Evolutionary conservation across 1,140 invertebrate genomes (phyloP), one percentile per base, ranked within the genome.

Genomic region (Caligus rogercresseyi): DNA sequence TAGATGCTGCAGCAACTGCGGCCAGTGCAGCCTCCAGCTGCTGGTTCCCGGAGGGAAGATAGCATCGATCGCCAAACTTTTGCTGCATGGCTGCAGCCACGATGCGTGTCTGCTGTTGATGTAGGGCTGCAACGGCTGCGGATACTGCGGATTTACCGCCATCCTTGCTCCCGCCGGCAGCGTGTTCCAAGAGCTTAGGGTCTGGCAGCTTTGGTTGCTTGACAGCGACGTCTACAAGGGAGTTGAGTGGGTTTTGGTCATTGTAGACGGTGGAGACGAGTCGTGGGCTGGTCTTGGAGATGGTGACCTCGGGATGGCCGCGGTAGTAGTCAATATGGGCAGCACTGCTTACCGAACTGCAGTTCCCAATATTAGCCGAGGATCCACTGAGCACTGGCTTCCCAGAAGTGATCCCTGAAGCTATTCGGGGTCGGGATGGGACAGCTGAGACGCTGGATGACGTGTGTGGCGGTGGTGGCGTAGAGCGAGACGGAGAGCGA

Each of bases 241-340:
- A 21, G 24, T 51, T 25, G 52, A 63, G 52, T 11, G 52, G 15
- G 11, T 56, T 63, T 43, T 43, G 31, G n/a, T 43, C 31, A 20
- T 58, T 63, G 24, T 16, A 26, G 16, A 25, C 16, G n/a, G n/a
- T 23, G 15, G 18, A 18, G 15, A 26, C 21, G 24, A 26, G 14
- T n/a, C 57, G 23, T 19, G 57, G 57, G 21, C 20, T 60, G 13
- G 57, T 60, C 24, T 63, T 63, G 24, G 61, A 58, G 13, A 63
- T 63, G 52, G 61, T 58, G 18, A 63, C 61, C 23, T 63, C 61
- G 15, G 61, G 61, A n/a, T 54, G 52, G n/a, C 52, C 25, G 11
- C 57, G 23, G 21, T 60, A 60, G 2, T 21, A 21, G 20, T 56
- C 54, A 18, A 56, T 25, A n/a, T n/a, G n/a, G n/a, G n/a, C n/a